Evolutionary conservation across 2,888 invertebrate species (phyloP).

Genomic region (Apoderus coryli): DNA sequence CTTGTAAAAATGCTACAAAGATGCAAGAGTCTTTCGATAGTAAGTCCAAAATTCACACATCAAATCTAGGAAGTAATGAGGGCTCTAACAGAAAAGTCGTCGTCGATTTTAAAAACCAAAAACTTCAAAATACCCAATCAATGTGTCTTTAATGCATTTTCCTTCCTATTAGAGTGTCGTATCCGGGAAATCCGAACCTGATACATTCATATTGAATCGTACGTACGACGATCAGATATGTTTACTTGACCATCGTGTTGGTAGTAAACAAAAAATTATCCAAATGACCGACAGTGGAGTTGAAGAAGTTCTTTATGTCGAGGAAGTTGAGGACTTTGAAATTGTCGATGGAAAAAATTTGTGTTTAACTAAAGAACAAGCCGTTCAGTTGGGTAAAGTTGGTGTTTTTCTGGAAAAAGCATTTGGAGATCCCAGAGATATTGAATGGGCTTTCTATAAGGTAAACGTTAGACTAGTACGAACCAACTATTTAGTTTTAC

Average conservation of each 20-base stretch:
- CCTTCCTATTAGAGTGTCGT: constrained; percentile 52
- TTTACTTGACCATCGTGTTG: constrained; percentile 31
- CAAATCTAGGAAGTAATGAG: too few relatives aligned
- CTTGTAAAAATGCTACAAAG: too few relatives aligned
- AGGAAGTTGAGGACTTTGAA: constrained; percentile 8
- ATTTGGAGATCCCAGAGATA: constrained; percentile 58
- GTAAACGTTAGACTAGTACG: constrained; percentile 26
- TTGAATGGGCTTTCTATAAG: constrained; percentile 63
- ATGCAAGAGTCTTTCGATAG: too few relatives aligned
- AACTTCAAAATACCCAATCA: too few relatives aligned
- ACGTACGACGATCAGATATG: constrained; percentile 34
- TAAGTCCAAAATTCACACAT: too few relatives aligned
- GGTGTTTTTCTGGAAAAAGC: constrained; percentile 46
- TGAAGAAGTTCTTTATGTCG: constrained; percentile 12
- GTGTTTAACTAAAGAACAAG: constrained; percentile 42
- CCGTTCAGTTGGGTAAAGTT: constrained; percentile 40
- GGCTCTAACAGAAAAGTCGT: too few relatives aligned
- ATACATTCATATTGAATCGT: constrained; percentile 47
- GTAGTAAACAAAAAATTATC: constrained; percentile 39
- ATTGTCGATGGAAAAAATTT: constrained; percentile 27
- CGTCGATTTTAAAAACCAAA: too few relatives aligned
- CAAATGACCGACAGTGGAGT: constrained; percentile 31
- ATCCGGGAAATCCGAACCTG: constrained; percentile 63
- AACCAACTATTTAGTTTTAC: constrained; percentile 1
- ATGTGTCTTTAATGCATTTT: too few relatives aligned